Percentiles rank a stretch among this genome's conserved stretches.
Evolutionary conservation across 2,113 vertebrate species (phyloP).

Genomic region (Axis porcinus): DNA sequence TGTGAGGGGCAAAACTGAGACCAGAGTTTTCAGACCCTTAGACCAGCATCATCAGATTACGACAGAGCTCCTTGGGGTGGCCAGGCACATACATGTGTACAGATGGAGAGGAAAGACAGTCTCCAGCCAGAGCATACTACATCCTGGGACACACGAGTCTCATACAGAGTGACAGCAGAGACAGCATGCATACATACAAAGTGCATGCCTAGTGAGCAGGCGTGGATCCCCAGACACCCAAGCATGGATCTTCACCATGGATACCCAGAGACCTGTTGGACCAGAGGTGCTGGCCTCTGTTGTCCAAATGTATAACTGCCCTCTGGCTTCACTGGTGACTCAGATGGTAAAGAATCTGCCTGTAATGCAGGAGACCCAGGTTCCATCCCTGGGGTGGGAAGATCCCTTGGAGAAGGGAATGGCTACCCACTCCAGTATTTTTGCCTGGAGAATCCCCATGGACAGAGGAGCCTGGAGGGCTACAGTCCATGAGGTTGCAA

Average conservation of each 20-base stretch:
- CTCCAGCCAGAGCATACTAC: too few species aligned
- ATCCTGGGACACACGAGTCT: accelerated
- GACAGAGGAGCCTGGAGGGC: not conserved
- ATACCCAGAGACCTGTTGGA: not conserved
- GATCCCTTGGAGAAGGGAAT: not conserved
- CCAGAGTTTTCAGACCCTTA: not conserved
- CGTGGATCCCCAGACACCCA: accelerated
- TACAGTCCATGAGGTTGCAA: not conserved
- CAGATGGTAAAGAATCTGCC: not conserved
- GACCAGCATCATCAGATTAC: not conserved
- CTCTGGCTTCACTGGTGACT: not conserved
- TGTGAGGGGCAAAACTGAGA: not conserved
- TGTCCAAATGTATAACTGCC: not conserved
- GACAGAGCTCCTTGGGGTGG: not conserved
- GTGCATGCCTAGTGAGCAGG: not conserved
- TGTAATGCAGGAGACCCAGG: not conserved
- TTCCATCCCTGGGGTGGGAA: not conserved
- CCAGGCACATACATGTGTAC: not conserved
- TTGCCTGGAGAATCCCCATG: not conserved
- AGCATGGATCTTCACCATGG: accelerated
- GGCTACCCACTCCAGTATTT: not conserved
- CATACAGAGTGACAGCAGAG: accelerated
- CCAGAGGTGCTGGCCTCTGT: accelerated
- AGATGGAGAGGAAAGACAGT: accelerated
- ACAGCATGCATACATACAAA: accelerated